Percentiles rank a stretch among this genome's conserved stretches.
Conservation (phyloP, 37 sponge, comb jelly and placozoan genomes). For the Dysidea cf. avara region DNA sequence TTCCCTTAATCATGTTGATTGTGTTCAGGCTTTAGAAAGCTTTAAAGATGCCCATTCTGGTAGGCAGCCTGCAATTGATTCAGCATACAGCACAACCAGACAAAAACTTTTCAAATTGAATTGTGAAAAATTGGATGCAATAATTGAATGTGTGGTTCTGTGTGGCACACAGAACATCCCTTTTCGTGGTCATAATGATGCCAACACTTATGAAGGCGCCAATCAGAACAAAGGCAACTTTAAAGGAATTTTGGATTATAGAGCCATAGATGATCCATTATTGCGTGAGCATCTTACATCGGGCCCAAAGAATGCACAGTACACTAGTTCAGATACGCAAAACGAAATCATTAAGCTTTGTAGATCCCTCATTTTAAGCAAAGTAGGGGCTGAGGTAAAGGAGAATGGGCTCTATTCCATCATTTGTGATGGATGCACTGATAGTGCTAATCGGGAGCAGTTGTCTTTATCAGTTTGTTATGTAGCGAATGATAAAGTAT, state of each 20-base stretch:
- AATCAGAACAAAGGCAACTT: slow-evolving; percentile 23
- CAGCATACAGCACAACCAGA: not conserved
- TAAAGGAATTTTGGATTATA: slow-evolving; percentile 19
- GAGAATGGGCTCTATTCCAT: slow-evolving; percentile 5
- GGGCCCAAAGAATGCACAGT: slow-evolving; percentile 17
- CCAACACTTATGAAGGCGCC: not conserved
- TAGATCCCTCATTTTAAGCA: slow-evolving; percentile 2
- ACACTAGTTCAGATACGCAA: slow-evolving; percentile 11
- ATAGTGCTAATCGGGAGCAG: slow-evolving; percentile 10
- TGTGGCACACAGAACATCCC: no score
- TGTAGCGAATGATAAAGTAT: slow-evolving; percentile 17
- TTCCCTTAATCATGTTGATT: not conserved
- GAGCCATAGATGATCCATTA: slow-evolving; percentile 13
- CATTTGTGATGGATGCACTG: slow-evolving; percentile 17
- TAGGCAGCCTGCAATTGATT: slow-evolving; percentile 4
- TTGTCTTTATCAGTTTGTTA: slow-evolving; percentile 8
- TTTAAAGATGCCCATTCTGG: slow-evolving; percentile 13
- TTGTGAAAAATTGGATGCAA: slow-evolving; percentile 6
- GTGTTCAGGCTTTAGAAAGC: not conserved
- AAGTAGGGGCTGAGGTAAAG: slow-evolving; percentile 10
- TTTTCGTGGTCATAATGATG: slow-evolving; percentile 7
- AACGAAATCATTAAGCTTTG: slow-evolving; percentile 6
- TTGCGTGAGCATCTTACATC: slow-evolving; percentile 5
- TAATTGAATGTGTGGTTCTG: slow-evolving; percentile 1
- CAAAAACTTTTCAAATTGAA: not conserved